Base-by-base conservation (phyloP, 2,113 vertebrate genomes). In the Albula glossodonta region DNA sequence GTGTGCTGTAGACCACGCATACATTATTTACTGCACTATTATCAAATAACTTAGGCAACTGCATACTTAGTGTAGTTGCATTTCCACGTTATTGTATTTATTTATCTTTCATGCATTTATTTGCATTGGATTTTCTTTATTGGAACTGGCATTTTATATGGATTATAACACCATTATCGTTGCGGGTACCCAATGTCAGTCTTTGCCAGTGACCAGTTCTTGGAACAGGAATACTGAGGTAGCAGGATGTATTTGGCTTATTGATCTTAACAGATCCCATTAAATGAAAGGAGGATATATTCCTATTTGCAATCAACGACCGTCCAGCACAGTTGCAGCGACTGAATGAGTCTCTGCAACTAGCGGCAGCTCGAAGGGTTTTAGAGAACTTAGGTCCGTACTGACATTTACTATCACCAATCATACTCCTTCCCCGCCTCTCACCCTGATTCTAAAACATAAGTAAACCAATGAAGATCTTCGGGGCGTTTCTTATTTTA, bases 391-490 rank as follows among this genome's bases (percentile, higher is more conserved):
- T 81, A 11, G 11, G 11, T n/a, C 77, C 17, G 52, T 87, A 89
- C 96, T 92, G 96, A 96, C 96, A 90, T 89, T 87, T 81, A 89
- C 87, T 5, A 56, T 78, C 89, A 88, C 96, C 95, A 96, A 96
- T 97, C 89, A 31, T 0, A 87, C 84, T 1, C 49, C 56, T 0
- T 52, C 87, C 87, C 66, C 80, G 3, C 82, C 84, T 84, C 90
- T 87, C 89, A 85, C 87, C 90, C 90, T 87, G 81, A 84, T 90
- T 90, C 87, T 89, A 63, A 82, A 86, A 88, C 88, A 89, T 85
- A 86, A 88, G 88, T 88, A 56, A 93, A 83, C 97, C 97, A 98
- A 97, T 96, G 93, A 90, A 91, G 78, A 74, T 51, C 80, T 84
- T 91, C 82, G 93, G 90, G 86, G 93, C 96, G 86, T 95, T 85